A percentile compares a stretch with the other conserved stretches of the same genome.
Evolutionary conservation across 2,113 vertebrate genomes (phyloP).

Genomic region (Colaptes auratus): DNA sequence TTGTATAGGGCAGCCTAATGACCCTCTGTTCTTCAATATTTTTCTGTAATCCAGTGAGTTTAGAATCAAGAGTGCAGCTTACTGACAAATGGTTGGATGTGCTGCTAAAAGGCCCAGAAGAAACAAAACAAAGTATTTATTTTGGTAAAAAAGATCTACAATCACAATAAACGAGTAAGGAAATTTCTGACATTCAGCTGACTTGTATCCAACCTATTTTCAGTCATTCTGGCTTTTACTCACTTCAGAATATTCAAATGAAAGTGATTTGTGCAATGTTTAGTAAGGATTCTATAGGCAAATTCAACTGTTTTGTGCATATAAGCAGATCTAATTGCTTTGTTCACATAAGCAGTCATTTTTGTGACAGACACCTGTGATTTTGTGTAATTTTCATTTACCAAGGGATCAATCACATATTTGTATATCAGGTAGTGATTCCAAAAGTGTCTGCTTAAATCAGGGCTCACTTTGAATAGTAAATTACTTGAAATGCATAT

Average conservation of each 20-base stretch:
- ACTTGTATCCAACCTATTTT: background rate
- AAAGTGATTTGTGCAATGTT: slow-evolving; percentile 2
- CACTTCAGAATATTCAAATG: slow-evolving; percentile 5
- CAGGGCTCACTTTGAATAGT: background rate
- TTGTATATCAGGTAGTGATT: slow-evolving; percentile 11
- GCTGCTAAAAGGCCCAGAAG: background rate
- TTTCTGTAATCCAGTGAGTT: background rate
- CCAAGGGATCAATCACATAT: background rate
- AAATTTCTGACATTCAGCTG: background rate
- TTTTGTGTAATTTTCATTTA: slow-evolving; percentile 47
- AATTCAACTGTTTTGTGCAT: slow-evolving; percentile 13
- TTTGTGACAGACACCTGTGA: slow-evolving; percentile 33
- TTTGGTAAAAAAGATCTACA: background rate
- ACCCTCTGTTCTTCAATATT: background rate
- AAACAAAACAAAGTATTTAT: background rate
- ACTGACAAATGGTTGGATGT: background rate
- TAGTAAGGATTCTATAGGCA: slow-evolving; percentile 2
- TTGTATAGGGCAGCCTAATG: background rate
- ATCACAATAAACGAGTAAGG: background rate
- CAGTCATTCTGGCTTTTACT: background rate
- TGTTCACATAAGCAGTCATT: slow-evolving; percentile 53
- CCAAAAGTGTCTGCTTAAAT: background rate
- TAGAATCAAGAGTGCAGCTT: background rate
- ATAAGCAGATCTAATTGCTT: slow-evolving; percentile 38
- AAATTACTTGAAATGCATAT: slow-evolving; percentile 7